Base-by-base conservation (phyloP, 2,113 vertebrate species). In the Butorides virescens region DNA sequence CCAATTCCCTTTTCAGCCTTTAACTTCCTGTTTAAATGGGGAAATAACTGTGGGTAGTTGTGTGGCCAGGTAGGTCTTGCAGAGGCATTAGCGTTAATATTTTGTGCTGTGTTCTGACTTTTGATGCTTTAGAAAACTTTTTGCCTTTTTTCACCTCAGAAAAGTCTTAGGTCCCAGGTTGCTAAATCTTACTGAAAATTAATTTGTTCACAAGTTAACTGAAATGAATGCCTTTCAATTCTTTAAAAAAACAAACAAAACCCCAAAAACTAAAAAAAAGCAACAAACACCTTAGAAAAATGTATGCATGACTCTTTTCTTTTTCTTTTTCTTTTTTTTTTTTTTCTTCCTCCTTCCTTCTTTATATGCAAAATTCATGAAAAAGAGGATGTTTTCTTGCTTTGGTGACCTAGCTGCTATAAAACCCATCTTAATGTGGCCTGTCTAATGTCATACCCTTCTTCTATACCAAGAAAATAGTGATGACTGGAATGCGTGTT, bases 401-500 rank as follows among this genome's bases (percentile, higher is more conserved):
- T 70, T 47, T 77, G 14, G 7, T 80, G 52, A 63, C 20, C n/a
- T 70, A 53, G 34, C 55, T 71, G 29, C 39, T 74, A 4, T 44
- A 81, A 77, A 89, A 29, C 21, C 18, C 47, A 3, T 66, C 11
- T 86, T 73, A 39, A 22, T 61, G 9, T 47, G 47, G 23, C 23
- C 89, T 91, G 83, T 27, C 50, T 86, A 74, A 34, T 92, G 56
- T 92, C 61, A 19, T 59, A 71, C 12, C 21, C 37, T 86, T 91
- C 61, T 88, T 56, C 50, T 55, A 1, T 56, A 92, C 26, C 63
- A 92, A 29, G 70, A 86, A 77, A 77, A 75, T 39, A 34, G 61
- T 94, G 95, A 77, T 96, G 84, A 95, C 86, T 97, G 93, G 96
- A 92, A 97, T 95, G 88, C 55, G 37, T 94, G 83, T 96, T 2